phyloP scores from a whole-genome alignment of 53 echinoderm and acorn worm species.

The Henricia sp. region DNA sequence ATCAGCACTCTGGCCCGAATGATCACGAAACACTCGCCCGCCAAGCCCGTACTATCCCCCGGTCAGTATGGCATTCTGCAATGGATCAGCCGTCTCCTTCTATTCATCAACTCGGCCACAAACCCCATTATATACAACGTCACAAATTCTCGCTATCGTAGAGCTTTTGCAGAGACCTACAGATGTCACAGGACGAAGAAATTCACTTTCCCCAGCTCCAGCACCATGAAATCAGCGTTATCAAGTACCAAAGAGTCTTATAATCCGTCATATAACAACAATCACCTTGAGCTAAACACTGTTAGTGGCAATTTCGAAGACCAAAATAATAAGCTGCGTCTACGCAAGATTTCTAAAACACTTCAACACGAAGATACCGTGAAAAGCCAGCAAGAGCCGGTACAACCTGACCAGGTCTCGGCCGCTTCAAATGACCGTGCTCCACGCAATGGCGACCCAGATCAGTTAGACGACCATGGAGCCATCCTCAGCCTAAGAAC shows the following conservation, averaged over 20 bases:
- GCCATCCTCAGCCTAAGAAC: no score
- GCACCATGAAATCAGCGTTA: background rate
- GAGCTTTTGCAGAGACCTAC: slow-evolving; percentile 17
- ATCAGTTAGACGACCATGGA: no score
- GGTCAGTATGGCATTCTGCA: slow-evolving; percentile 17
- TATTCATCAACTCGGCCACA: slow-evolving; percentile 15
- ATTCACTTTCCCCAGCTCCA: background rate
- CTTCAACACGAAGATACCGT: no score
- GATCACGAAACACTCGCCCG: background rate
- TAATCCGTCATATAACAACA: background rate
- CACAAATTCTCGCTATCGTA: background rate
- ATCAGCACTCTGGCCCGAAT: background rate
- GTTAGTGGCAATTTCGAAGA: no score
- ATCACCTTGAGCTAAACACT: background rate
- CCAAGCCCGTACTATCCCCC: background rate
- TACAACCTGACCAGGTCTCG: no score
- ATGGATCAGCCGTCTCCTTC: slow-evolving; percentile 19
- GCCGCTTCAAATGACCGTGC: no score
- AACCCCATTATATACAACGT: slow-evolving; percentile 32
- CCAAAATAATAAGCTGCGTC: no score
- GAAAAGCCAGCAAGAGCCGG: no score
- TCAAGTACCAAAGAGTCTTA: background rate
- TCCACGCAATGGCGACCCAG: no score
- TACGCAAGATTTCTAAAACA: no score
- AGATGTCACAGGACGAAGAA: background rate